Conservation (phyloP, 2,797 vertebrate genomes). For the Loris lydekkerianus region DNA sequence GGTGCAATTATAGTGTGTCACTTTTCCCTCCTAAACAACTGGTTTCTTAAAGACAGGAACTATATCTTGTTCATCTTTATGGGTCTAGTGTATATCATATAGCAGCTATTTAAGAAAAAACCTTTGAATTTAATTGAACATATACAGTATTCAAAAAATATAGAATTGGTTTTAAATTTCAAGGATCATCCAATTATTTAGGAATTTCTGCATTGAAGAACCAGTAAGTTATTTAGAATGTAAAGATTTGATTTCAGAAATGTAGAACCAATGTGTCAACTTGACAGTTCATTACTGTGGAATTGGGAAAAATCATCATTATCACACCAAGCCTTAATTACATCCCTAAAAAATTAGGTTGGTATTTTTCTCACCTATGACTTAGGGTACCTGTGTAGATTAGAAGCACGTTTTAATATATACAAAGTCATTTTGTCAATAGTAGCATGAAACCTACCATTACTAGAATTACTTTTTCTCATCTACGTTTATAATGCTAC, state of each 20-base stretch:
- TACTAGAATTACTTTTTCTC: slow-evolving; percentile 4
- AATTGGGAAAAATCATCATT: background rate
- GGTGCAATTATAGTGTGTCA: background rate
- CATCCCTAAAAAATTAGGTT: background rate
- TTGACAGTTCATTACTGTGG: background rate
- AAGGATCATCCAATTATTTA: background rate
- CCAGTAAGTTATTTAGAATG: background rate
- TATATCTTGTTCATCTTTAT: background rate
- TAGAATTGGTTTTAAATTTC: slow-evolving; percentile 10
- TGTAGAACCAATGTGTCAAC: background rate
- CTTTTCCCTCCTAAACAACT: background rate
- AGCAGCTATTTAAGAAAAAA: background rate
- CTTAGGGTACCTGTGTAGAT: background rate
- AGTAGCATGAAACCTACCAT: background rate
- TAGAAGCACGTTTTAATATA: background rate
- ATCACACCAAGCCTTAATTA: background rate
- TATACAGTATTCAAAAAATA: background rate
- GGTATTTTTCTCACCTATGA: background rate
- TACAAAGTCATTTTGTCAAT: background rate
- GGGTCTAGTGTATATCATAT: background rate
- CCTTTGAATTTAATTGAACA: background rate
- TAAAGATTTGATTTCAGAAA: background rate
- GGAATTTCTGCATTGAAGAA: background rate
- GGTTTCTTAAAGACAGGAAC: background rate
- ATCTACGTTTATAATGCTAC: background rate